Evolutionary conservation across 2,888 invertebrate species (phyloP).

Genomic region (Dendrolimus houi): DNA sequence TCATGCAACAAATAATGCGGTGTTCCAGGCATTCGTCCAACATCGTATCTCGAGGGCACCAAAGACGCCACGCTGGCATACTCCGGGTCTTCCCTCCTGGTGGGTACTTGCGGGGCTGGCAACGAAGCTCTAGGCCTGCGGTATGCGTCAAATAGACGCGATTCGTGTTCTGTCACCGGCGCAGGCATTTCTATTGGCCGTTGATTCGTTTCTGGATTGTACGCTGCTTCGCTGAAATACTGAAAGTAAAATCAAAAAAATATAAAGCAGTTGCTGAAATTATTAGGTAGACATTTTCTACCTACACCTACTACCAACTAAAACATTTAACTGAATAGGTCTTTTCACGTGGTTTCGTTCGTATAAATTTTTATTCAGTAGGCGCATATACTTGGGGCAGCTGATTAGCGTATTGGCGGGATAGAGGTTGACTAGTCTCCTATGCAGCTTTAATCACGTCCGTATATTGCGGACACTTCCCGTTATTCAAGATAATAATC

Average conservation of each 20-base stretch:
- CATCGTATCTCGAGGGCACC: conserved; percentile 52
- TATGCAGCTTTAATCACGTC: too few species aligned
- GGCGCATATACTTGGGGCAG: too few species aligned
- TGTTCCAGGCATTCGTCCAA: conserved; percentile 37
- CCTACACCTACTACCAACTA: too few species aligned
- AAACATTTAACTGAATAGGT: too few species aligned
- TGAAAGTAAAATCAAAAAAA: conserved; percentile 36
- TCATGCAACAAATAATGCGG: conserved; percentile 63
- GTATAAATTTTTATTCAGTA: too few species aligned
- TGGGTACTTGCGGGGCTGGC: conserved; percentile 53
- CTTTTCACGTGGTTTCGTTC: too few species aligned
- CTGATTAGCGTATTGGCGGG: too few species aligned
- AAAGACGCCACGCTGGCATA: conserved; percentile 63
- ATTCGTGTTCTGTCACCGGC: conserved; percentile 67
- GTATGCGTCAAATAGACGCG: conserved; percentile 70
- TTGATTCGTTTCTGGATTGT: conserved; percentile 91
- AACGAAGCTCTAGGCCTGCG: conserved; percentile 55
- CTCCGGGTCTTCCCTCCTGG: conserved; percentile 57
- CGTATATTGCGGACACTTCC: too few species aligned
- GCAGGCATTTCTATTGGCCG: conserved; percentile 70
- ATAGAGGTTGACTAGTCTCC: too few species aligned
- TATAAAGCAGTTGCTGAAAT: too few species aligned
- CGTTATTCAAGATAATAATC: too few species aligned
- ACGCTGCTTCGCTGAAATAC: conserved; percentile 94
- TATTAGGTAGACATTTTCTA: too few species aligned